A percentile compares a stretch with the other conserved stretches of the same genome.
phyloP scores from a whole-genome alignment of 2,888 invertebrate genomes.

The Cyrtodaria siliqua region DNA sequence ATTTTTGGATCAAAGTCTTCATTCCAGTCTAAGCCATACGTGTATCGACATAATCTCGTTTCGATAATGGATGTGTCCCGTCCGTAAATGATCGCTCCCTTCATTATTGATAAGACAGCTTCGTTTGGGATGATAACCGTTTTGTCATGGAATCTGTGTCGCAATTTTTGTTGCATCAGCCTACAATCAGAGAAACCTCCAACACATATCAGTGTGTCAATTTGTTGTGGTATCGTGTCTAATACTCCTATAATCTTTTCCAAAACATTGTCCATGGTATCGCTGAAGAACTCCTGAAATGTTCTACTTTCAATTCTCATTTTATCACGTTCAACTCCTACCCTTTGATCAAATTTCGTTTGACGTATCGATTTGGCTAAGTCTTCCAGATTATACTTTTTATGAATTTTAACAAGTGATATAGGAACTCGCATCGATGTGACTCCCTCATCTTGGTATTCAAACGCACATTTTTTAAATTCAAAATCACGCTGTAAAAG shows the following conservation, averaged over 20 bases:
- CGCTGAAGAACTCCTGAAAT: conserved; percentile 5
- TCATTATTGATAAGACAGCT: conserved; percentile 38
- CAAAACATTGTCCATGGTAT: neutral
- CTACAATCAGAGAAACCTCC: conserved; percentile 49
- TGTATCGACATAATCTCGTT: conserved; percentile 24
- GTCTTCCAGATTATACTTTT: conserved; percentile 7
- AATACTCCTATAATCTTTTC: neutral
- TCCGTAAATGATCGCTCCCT: conserved; percentile 51
- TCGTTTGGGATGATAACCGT: conserved; percentile 42
- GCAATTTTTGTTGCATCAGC: conserved; percentile 1
- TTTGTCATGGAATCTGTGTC: conserved; percentile 11
- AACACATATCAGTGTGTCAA: conserved; percentile 34
- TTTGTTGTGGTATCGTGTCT: neutral
- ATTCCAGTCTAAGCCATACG: conserved; percentile 50
- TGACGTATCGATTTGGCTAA: conserved; percentile 14
- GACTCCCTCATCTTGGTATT: neutral
- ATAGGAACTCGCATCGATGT: conserved; percentile 14
- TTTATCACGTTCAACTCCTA: conserved; percentile 5
- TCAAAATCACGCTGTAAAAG: conserved; percentile 27
- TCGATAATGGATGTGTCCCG: conserved; percentile 36
- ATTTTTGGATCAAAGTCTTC: conserved; percentile 32
- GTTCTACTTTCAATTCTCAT: conserved; percentile 8
- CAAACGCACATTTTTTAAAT: conserved; percentile 34
- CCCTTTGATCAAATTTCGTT: neutral
- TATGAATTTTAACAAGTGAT: conserved; percentile 10